Conservation (phyloP, 2,797 vertebrate species). For the Sphaeramia orbicularis region DNA sequence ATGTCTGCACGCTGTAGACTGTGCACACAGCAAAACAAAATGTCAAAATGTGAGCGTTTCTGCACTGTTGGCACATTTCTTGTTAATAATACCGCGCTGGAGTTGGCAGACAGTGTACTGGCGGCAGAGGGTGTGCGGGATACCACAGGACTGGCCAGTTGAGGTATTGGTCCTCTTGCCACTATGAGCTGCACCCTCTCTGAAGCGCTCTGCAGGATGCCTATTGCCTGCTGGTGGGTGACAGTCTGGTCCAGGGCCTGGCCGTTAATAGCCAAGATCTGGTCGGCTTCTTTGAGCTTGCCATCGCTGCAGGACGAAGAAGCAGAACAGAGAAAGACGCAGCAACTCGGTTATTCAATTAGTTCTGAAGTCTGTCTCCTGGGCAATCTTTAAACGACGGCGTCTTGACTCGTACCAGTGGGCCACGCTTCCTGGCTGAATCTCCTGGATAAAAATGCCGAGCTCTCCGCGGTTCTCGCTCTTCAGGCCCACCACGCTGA, state of each 20-base stretch:
- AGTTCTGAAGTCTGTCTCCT: not conserved
- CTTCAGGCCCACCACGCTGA: constrained; percentile 96
- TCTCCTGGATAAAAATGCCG: constrained; percentile 98
- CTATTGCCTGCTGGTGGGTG: constrained; percentile 96
- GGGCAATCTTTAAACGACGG: not conserved
- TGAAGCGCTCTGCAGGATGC: constrained; percentile 92
- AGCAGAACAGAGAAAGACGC: not conserved
- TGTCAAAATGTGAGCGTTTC: constrained; percentile 10
- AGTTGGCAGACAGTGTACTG: constrained; percentile 94
- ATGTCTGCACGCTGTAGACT: constrained; percentile 7
- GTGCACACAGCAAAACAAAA: constrained; percentile 11
- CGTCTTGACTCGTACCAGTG: constrained; percentile 84
- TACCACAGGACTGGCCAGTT: constrained; percentile 89
- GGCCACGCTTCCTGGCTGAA: constrained; percentile 94
- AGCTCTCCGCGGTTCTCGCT: constrained; percentile 96
- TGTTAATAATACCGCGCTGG: constrained; percentile 86
- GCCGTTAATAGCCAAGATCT: constrained; percentile 96
- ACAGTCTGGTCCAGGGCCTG: constrained; percentile 93
- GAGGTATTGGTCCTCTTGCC: constrained; percentile 91
- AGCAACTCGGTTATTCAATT: not conserved
- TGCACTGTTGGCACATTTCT: constrained; percentile 16
- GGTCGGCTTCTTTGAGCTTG: constrained; percentile 94
- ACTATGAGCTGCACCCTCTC: constrained; percentile 92
- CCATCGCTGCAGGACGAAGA: constrained; percentile 86
- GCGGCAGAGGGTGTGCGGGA: constrained; percentile 95